Percentiles rank a stretch among this genome's conserved stretches.
Evolutionary conservation across 2,113 vertebrate species (phyloP).

Genomic region (Ammospiza nelsoni): DNA sequence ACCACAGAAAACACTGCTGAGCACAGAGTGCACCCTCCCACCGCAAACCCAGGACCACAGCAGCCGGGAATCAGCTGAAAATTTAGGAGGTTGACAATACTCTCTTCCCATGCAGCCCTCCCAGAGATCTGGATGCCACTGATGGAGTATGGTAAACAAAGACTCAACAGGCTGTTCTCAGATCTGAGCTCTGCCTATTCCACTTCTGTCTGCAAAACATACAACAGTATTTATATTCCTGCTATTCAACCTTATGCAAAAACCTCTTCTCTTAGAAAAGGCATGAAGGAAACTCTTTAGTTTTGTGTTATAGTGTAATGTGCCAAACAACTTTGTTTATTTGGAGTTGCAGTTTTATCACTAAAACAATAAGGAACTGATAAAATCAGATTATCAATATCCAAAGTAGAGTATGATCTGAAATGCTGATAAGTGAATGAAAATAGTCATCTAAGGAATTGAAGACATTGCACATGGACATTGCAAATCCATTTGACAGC

Average conservation of each 20-base stretch:
- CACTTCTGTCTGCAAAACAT: background rate
- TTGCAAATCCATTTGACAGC: background rate
- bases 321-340: background rate
- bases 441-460: background rate
- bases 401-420: background rate
- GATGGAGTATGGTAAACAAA: background rate
- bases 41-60: background rate
- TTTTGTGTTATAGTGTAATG: background rate
- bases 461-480: background rate
- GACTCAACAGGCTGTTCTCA: background rate
- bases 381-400: background rate
- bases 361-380: background rate
- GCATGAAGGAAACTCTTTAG: background rate
- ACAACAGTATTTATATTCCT: background rate
- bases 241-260: background rate
- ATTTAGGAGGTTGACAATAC: background rate
- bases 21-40: background rate
- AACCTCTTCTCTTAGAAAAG: background rate
- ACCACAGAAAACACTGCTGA: background rate
- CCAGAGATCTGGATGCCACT: background rate
- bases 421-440: background rate
- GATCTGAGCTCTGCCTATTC: background rate
- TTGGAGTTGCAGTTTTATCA: background rate
- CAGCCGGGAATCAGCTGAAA: background rate
- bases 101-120: background rate